phyloP scores from a whole-genome alignment of 1,140 invertebrate species.

The Pachypeltis micranthus region DNA sequence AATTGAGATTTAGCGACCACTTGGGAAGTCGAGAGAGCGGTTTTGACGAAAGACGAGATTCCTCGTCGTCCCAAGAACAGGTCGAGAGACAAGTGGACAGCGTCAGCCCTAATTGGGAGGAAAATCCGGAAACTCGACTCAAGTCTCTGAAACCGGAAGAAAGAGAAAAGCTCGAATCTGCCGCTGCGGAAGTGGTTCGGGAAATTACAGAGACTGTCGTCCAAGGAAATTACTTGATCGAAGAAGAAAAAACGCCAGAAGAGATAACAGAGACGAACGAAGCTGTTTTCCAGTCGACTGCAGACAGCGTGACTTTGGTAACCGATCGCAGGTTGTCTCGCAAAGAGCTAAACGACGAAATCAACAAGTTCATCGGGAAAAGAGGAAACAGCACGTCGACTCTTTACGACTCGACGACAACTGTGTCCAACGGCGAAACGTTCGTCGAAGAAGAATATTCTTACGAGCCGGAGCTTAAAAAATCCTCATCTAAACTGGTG shows the following conservation, averaged over 20 bases:
- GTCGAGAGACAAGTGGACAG: neutral
- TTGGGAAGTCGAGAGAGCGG: slow-evolving; percentile 12
- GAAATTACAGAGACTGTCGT: neutral
- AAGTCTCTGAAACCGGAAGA: neutral
- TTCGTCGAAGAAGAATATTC: slow-evolving; percentile 28
- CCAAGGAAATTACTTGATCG: neutral
- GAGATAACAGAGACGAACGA: neutral
- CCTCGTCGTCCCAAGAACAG: slow-evolving; percentile 5
- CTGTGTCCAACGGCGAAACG: neutral
- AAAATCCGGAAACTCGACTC: neutral
- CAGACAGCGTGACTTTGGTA: neutral
- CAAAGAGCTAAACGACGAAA: slow-evolving; percentile 9
- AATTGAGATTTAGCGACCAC: neutral
- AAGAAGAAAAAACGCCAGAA: slow-evolving; percentile 2
- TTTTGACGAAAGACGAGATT: slow-evolving; percentile 13
- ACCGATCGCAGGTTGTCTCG: neutral
- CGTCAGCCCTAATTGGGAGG: neutral
- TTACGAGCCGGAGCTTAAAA: slow-evolving; percentile 27
- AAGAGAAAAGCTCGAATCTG: neutral
- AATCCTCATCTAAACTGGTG: slow-evolving; percentile 24
- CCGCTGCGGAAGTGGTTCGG: neutral
- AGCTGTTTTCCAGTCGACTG: neutral
- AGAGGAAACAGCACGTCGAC: slow-evolving; percentile 4
- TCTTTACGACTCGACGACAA: neutral
- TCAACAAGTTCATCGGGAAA: slow-evolving; percentile 3